Conservation (phyloP, 1,140 invertebrate genomes). For the Pteromalus puparum region DNA sequence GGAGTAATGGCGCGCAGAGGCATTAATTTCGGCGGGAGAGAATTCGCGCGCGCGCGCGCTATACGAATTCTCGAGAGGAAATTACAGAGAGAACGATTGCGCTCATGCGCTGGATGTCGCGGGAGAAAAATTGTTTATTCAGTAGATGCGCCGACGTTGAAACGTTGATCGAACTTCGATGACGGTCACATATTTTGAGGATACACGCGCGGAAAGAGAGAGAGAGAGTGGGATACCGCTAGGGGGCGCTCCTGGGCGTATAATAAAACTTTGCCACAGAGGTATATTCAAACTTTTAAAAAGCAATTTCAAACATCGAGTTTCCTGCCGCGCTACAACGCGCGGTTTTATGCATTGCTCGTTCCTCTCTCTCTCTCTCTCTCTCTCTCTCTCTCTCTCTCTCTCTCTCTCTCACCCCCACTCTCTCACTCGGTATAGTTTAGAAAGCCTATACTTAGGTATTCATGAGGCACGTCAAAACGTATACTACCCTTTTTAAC, state of each 20-base stretch:
- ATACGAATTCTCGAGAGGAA: not conserved
- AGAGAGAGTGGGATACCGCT: not conserved
- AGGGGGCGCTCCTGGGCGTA: not conserved
- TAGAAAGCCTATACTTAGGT: conserved; percentile 24
- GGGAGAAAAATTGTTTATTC: not conserved
- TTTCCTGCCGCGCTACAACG: not conserved
- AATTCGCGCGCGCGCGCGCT: not conserved
- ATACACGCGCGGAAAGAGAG: not conserved
- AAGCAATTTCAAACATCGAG: conserved; percentile 14
- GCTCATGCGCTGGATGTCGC: not conserved
- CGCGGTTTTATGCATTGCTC: not conserved
- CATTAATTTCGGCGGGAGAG: not conserved
- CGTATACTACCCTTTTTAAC: conserved; percentile 10
- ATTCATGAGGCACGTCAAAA: conserved; percentile 17
- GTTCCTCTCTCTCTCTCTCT: not conserved
- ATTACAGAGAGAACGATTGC: not conserved
- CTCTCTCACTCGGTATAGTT: not conserved
- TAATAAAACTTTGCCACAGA: not conserved
- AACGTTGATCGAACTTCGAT: not conserved
- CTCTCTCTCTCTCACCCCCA: too few species aligned
- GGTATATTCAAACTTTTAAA: conserved; percentile 22
- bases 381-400: too few species aligned
- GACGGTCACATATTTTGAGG: not conserved
- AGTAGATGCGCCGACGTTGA: too few species aligned
- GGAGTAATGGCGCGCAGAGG: conserved; percentile 9